Evolutionary conservation across 2,113 vertebrate species (phyloP).

Genomic region (Puffinus mauretanicus): DNA sequence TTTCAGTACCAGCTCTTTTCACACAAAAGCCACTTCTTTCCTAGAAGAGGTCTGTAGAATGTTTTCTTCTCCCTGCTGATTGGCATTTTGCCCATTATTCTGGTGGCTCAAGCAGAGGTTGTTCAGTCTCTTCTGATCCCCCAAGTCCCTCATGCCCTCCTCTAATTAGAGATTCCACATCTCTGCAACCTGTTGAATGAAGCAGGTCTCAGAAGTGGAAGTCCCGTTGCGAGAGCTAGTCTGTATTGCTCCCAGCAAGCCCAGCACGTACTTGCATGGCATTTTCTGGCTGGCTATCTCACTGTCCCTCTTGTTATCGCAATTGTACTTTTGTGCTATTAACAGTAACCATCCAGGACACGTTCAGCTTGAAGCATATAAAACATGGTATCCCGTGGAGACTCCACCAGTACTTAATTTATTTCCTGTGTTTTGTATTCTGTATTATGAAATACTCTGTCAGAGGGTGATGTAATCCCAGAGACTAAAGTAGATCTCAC

Average conservation of each 20-base stretch:
- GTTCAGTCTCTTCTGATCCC: neutral
- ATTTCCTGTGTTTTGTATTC: conserved; percentile 57
- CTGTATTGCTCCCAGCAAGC: neutral
- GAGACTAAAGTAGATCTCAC: conserved; percentile 51
- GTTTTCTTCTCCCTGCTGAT: neutral
- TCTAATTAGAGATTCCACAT: neutral
- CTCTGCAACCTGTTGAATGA: neutral
- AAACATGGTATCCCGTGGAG: conserved; percentile 11
- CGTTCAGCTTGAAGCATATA: neutral
- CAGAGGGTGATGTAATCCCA: conserved; percentile 57
- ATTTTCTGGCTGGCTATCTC: neutral
- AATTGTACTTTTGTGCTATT: neutral
- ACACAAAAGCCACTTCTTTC: neutral
- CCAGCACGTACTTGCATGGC: neutral
- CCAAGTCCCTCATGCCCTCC: neutral
- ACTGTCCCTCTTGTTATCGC: neutral
- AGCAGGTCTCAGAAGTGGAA: neutral
- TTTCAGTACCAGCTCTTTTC: neutral
- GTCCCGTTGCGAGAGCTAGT: neutral
- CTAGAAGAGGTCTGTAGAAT: neutral
- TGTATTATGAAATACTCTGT: conserved; percentile 55
- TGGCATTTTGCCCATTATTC: neutral
- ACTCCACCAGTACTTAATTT: conserved; percentile 6
- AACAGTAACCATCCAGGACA: conserved; percentile 2
- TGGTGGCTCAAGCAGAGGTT: neutral